Conservation (phyloP, 2,113 vertebrate genomes). For the Hypanus sabinus region DNA sequence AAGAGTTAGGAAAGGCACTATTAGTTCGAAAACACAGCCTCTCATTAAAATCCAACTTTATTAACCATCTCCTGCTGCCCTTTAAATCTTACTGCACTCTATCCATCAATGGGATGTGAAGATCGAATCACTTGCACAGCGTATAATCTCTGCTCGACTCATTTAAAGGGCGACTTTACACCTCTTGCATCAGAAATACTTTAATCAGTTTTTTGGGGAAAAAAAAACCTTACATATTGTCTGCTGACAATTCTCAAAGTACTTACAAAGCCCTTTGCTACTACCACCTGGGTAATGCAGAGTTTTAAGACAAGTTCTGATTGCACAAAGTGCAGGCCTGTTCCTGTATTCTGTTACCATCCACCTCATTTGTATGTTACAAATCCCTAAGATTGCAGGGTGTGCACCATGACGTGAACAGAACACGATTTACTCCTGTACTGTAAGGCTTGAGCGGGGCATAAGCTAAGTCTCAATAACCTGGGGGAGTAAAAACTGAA, state of each 20-base stretch:
- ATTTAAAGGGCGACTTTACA: neutral
- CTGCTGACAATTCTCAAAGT: constrained; percentile 19
- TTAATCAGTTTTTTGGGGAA: neutral
- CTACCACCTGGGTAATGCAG: neutral
- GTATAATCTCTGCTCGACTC: neutral
- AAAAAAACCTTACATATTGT: neutral
- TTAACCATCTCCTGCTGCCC: neutral
- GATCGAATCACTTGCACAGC: neutral
- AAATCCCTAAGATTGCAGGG: neutral
- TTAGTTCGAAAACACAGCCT: neutral
- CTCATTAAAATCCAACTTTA: constrained; percentile 16
- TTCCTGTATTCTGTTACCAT: neutral
- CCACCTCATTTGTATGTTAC: constrained; percentile 28
- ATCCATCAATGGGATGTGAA: constrained; percentile 1
- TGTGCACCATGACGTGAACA: neutral
- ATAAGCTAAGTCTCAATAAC: neutral
- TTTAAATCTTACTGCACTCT: constrained; percentile 2
- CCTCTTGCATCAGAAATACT: constrained; percentile 13
- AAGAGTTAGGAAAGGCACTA: neutral
- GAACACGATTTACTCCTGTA: neutral
- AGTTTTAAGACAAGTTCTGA: neutral
- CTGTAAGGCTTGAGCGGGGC: neutral
- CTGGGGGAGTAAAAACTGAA: neutral
- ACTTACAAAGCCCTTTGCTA: neutral
- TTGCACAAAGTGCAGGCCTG: constrained; percentile 20